Evolutionary conservation across 35 echinoderm and acorn worm species (phyloP), one percentile per base, ranked within the genome.

Genomic region (Stichopus chloronotus): DNA sequence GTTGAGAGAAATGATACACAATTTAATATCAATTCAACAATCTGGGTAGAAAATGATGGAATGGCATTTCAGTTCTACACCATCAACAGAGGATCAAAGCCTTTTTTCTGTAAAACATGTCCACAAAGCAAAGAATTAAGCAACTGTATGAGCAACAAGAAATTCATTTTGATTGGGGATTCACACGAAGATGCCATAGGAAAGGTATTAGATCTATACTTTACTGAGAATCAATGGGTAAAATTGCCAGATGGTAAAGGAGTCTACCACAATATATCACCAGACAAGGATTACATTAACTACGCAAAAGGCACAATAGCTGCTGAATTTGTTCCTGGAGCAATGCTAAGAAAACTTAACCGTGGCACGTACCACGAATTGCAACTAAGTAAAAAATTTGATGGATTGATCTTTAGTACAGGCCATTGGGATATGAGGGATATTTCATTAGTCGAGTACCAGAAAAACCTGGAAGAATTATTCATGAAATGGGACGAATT

Each of bases 361-460:
- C 53, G 8, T 72, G 86, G 58, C 21, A 8, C 16, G 22, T 88
- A 88, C n/a, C 7, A 61, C 4, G 30, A 72, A 30, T 24, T 88
- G 56, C 86, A 88, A 88, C 17, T n/a, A 14, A 43, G 68, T 5
- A 30, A 88, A 57, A 57, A 58, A n/a, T 87, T 59, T 63, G 84
- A 87, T 56, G 84, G 53, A 8, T 87, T 54, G 56, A 14, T 88
- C 11, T 68, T 88, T 72, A 88, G 86, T 21, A 24, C 86, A 53
- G 86, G 86, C 11, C 86, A 88, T 53, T 88, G 86, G 86, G 86
- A 88, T 68, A 65, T 88, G 16, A 21, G 86, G 59, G 86, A 88
- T 53, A 30, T 60, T 8, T 68, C 86, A 19, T 8, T 88, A 63
- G 60, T 71, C 8, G 87, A 52, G 12, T 89, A 89, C 24, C 5